Base-by-base conservation (phyloP, 2,113 vertebrate genomes). In the Nicator chloris region DNA sequence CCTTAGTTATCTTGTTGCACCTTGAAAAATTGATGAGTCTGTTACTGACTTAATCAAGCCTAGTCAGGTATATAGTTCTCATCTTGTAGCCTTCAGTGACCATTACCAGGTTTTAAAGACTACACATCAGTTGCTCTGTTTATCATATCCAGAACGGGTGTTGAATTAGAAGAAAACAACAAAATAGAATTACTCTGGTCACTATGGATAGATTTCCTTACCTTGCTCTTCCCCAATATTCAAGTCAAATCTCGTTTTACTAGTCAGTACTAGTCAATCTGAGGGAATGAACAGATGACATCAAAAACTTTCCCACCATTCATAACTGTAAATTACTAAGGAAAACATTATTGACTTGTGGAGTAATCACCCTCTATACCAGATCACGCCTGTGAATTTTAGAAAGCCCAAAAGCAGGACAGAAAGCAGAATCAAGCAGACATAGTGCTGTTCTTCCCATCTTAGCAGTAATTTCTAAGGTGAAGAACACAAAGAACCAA, bases 1-100 rank as follows among this genome's bases (percentile, higher is more conserved):
- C 80, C 60, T 93, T 53, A 71, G 87, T n/a, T 86, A 45, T 87
- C 95, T 76, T 88, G 78, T 7, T 92, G 37, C 37, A 70, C 93
- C 91, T 89, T 72, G 91, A 94, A 77, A 96, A 97, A 95, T 47
- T 66, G 73, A 86, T 93, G 63, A 93, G 51, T 75, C 71, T 86
- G 26, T 95, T 95, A 94, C 23, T 90, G 50, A 57, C 63, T 78
- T 95, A 96, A 96, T 96, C 85, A 96, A 91, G 93, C 77, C 64
- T 77, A 94, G 96, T 90, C 73, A 86, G 66, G 72, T 75, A 56
- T 6, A 73, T 89, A 96, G 95, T 95, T 97, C 73, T 69, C 91
- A 42, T 78, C 66, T 66, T 83, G 57, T 82, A 77, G 42, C 75
- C 96, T 86, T 94, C 85, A 96, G 63, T 70, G 75, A 87, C 60